Evolutionary conservation across 2,888 invertebrate species (phyloP), one percentile per base, ranked within the genome.

Genomic region (Microplitis deprimator): DNA sequence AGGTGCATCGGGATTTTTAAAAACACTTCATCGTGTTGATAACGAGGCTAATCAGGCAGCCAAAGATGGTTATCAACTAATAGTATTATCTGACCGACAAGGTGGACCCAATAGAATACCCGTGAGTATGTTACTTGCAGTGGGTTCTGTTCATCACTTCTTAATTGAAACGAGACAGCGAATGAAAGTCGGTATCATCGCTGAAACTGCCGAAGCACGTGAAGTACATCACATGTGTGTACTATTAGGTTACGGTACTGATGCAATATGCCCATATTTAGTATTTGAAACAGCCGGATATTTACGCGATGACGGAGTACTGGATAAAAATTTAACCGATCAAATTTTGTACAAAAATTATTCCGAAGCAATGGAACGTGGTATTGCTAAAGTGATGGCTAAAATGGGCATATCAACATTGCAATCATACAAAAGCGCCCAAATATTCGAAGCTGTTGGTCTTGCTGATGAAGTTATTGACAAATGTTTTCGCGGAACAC

Each of bases 401-500:
- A 99, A 99, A 90, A 99, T 99, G 99, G 99, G 99, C 77, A 99
- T 99, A 87, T 98, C 98, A 77, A 99, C 99, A 0, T 91, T 99
- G 62, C 99, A 99, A 89, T 98, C 98, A 0, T 99, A 99, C 91
- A 99, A 98, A 91, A 97, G 98, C 81, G 99, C 99, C 0, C 99
- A 99, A 91, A 99, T 99, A 85, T 99, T 99, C 88, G 99, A 99
- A 90, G 98, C 98, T 0, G 98, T 99, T 8, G 99, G 99, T 0
- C 90, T 99, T 68, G 95, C 96, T 61, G 93, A 95, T 78, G 98
- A 99, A 85, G 96, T 99, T 0, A 93, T 99, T 79, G 96, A 98
- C 77, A 96, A 96, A 86, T 98, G 99, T 90, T 99, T 99, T 91
- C 83, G 91, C 90, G 94, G 94, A 65, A 94, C 94, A 0, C 92